Evolutionary conservation across 2,797 vertebrate species (phyloP).

Genomic region (Peromyscus aztecus): DNA sequence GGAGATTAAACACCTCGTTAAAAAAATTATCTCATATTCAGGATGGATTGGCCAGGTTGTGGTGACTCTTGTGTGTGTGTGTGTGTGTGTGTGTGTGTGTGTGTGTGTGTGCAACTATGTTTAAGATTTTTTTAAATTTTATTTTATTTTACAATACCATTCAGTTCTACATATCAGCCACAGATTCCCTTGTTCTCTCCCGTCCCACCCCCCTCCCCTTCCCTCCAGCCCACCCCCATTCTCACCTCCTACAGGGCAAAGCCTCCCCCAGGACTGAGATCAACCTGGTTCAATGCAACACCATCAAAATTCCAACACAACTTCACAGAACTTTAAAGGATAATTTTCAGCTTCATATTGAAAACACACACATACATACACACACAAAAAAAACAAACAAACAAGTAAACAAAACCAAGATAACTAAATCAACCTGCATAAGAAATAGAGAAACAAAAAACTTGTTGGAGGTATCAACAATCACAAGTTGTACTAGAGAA

Average conservation of each 20-base stretch:
- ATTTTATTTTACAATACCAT: no score
- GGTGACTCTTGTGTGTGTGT: no score
- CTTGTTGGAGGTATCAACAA: not conserved
- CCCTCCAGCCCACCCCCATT: no score
- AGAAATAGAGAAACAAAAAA: not conserved
- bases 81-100: no score
- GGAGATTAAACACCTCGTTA: not conserved
- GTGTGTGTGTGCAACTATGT: no score
- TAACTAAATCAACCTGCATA: not conserved
- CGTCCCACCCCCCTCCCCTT: no score
- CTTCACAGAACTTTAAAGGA: not conserved
- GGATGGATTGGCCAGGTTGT: not conserved
- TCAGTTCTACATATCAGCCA: no score
- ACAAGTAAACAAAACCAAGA: not conserved
- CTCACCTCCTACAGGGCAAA: no score
- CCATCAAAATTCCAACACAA: not conserved
- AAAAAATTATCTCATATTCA: no score
- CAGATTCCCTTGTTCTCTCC: no score
- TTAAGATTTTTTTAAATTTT: no score
- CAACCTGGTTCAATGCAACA: not conserved
- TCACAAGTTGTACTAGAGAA: not conserved
- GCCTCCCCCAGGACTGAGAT: no score
- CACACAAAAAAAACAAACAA: not conserved
- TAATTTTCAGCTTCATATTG: not conserved
- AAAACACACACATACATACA: not conserved